A percentile compares a stretch with the other conserved stretches of the same genome.
Evolutionary conservation across 2,888 invertebrate species (phyloP).

Genomic region (Watsonalla binaria): DNA sequence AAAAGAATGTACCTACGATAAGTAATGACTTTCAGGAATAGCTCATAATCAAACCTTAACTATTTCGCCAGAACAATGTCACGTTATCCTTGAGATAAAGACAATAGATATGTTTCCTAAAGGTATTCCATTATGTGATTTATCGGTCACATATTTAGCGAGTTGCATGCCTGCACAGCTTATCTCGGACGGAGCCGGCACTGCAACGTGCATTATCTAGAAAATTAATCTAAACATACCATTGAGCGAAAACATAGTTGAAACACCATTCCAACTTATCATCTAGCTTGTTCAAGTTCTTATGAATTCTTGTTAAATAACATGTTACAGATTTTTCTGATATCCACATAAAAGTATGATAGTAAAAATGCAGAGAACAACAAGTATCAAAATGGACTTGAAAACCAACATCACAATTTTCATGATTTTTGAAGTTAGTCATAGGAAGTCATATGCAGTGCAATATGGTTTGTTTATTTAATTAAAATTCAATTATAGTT

Average conservation of each 20-base stretch:
- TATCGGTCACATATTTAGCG: constrained; percentile 47
- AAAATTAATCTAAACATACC: constrained; percentile 45
- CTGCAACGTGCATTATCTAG: constrained; percentile 41
- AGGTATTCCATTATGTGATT: constrained; percentile 38
- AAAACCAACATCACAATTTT: too few relatives aligned
- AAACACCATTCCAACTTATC: background rate
- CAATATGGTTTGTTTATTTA: too few relatives aligned
- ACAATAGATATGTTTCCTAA: constrained; percentile 23
- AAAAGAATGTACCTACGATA: background rate
- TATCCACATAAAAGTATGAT: too few relatives aligned
- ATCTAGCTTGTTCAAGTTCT: constrained; percentile 6
- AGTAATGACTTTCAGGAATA: constrained; percentile 12
- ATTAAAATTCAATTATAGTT: too few relatives aligned
- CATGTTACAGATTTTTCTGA: too few relatives aligned
- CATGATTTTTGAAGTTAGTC: too few relatives aligned
- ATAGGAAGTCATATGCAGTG: too few relatives aligned
- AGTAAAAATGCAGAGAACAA: too few relatives aligned
- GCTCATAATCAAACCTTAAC: constrained; percentile 9
- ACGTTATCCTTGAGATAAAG: constrained; percentile 20
- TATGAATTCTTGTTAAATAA: constrained; percentile 4
- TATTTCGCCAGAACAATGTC: constrained; percentile 8
- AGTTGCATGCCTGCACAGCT: constrained; percentile 38
- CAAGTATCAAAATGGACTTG: too few relatives aligned
- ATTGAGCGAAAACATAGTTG: constrained; percentile 9
- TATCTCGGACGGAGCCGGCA: constrained; percentile 39